Evolutionary conservation across 2,888 invertebrate genomes (phyloP), one percentile per base, ranked within the genome.

Genomic region (Caradrina kadenii): DNA sequence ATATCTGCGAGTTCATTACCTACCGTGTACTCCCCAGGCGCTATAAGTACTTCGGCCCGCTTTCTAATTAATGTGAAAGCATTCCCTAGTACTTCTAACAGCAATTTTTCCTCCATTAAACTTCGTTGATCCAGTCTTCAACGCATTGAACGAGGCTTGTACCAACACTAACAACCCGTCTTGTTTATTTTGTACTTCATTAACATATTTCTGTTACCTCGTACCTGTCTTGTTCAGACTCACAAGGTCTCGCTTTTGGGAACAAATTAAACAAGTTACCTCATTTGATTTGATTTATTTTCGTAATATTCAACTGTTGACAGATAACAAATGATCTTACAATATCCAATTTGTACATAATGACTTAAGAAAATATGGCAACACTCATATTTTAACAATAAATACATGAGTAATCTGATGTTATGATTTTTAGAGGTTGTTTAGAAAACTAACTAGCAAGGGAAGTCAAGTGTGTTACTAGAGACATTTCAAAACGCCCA

Each of bases 281-380:
- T 89, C 81, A 90, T 91, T 93, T 91, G 89, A 92, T 92, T 94
- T 92, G 91, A 92, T 93, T 94, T 95, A 95, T 95, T 95, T 95
- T 94, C 92, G 90, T 95, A 96, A 96, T 96, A 95, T 94, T 95
- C 94, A 96, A 96, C 96, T 95, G 96, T 94, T 92, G 95, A 95
- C 94, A 95, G 94, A 95, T 95, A 96, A 96, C 95, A 95, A 96
- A 95, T 95, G 94, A 94, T 93, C 95, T 94, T 95, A 95, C 91
- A 93, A 93, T 95, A 95, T 95, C 93, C 94, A 94, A 95, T 95
- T 95, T 95, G 95, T 96, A 96, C 95, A 95, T 92, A 93, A 95
- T 94, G 93, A 95, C 95, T 95, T 95, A 95, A 95, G 93, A 95
- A 94, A 95, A 95, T 95, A 95, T 96, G 96, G 96, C 96, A 95